Percentiles rank a stretch among this genome's conserved stretches.
Evolutionary conservation across 1,140 invertebrate species (phyloP).

Genomic region (Procambarus clarkii): DNA sequence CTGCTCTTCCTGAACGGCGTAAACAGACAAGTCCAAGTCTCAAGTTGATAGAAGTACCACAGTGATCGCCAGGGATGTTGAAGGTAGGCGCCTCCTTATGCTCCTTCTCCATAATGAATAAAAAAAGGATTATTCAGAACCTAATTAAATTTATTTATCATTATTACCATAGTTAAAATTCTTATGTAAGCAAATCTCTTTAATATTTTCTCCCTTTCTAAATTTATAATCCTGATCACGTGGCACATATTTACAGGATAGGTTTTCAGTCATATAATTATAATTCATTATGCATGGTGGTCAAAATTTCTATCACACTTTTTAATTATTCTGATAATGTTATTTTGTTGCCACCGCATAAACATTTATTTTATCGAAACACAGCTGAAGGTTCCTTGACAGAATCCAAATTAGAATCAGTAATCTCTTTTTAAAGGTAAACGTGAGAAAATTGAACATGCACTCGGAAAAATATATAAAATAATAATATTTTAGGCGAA

Average conservation of each 20-base stretch:
- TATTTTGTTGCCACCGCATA: constrained; percentile 10
- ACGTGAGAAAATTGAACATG: constrained; percentile 41
- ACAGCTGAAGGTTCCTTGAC: constrained; percentile 13
- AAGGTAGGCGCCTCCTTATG: constrained; percentile 81
- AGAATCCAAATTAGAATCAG: background rate
- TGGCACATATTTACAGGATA: constrained; percentile 35
- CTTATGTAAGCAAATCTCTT: constrained; percentile 12
- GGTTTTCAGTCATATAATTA: constrained; percentile 16
- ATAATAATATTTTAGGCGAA: constrained; percentile 2
- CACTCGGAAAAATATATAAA: constrained; percentile 19
- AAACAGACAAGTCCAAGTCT: constrained; percentile 85
- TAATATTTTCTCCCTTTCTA: constrained; percentile 50
- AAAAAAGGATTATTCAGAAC: constrained; percentile 40
- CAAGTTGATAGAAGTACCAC: constrained; percentile 94
- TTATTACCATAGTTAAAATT: constrained; percentile 33
- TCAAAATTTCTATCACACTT: constrained; percentile 32
- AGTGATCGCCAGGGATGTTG: constrained; percentile 94
- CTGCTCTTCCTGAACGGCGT: constrained; percentile 36
- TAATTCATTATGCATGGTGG: constrained; percentile 49
- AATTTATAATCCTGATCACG: constrained; percentile 55
- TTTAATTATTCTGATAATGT: constrained; percentile 18
- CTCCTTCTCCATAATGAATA: constrained; percentile 57
- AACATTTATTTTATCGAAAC: constrained; percentile 26
- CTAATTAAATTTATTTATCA: constrained; percentile 33
- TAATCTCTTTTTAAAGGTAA: constrained; percentile 17